Base-by-base conservation (phyloP, 1,140 invertebrate genomes). In the Magallana gigas region DNA sequence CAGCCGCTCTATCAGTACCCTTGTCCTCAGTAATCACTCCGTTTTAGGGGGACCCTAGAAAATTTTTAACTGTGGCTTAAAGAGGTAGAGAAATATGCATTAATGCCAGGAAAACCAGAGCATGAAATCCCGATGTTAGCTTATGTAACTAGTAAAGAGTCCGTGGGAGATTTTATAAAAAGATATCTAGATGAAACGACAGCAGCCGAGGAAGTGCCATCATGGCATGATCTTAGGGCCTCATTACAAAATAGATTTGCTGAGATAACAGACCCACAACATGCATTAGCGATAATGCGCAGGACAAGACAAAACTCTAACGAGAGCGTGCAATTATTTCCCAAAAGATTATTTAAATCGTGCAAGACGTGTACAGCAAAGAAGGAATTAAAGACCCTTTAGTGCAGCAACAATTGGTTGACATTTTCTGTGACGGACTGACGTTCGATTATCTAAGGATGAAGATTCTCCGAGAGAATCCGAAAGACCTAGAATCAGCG, bases 361-460 rank as follows among this genome's bases (percentile, higher is more conserved):
- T 9, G 23, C 16, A 84, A 8, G 58, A 60, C 16, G 56, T 0
- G 12, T 84, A 59, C 83, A 57, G n/a, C 6, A 8, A 18, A 57
- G 12, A 76, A 76, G 12, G 48, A 11, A 23, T 36, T 11, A 29
- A 58, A 12, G 60, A 76, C 29, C 23, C 6, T 5, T 16, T 86
- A 11, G 59, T 57, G n/a, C 16, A 85, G n/a, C n/a, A n/a, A n/a
- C 86, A 86, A 58, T 8, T 89, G 2, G 57, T 90, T 12, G 85
- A 76, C n/a, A 83, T 84, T 56, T 88, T 89, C 81, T 85, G 80
- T 36, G 83, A 90, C 29, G 86, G 84, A 0, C 18, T 90, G 4
- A 60, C 8, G n/a, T 48, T 7, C n/a, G n/a, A n/a, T n/a, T n/a
- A n/a, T n/a, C n/a, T n/a, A n/a, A n/a, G n/a, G n/a, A n/a, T n/a